phyloP scores from a whole-genome alignment of 2,797 vertebrate species.

The Gymnothorax javanicus region DNA sequence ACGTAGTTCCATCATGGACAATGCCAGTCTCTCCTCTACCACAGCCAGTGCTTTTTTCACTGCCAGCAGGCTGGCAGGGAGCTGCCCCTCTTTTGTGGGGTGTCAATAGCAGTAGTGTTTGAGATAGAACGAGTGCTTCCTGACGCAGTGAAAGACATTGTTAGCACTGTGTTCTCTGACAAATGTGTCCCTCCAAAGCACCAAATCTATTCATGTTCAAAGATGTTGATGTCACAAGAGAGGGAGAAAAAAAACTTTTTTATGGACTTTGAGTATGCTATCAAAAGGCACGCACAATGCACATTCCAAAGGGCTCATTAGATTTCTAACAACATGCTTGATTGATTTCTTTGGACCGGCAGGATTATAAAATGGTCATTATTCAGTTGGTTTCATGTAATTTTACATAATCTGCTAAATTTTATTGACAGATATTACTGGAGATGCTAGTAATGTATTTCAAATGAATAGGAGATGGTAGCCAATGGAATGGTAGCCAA shows the following conservation, averaged over 20 bases:
- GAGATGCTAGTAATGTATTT: background rate
- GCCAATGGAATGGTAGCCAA: no score
- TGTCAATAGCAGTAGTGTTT: slow-evolving; percentile 53
- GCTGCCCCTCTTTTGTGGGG: slow-evolving; percentile 36
- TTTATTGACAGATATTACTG: background rate
- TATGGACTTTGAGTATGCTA: slow-evolving; percentile 5
- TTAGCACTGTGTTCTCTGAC: slow-evolving; percentile 45
- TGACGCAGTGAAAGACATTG: slow-evolving; percentile 44
- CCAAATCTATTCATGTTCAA: slow-evolving; percentile 31
- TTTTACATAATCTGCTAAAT: background rate
- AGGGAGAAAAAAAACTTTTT: slow-evolving; percentile 22
- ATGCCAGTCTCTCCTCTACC: slow-evolving; percentile 22
- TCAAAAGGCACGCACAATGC: slow-evolving; percentile 7
- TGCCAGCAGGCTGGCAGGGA: slow-evolving; percentile 33
- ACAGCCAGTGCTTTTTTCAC: slow-evolving; percentile 9
- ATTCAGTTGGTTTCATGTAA: background rate
- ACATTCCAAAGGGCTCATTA: background rate
- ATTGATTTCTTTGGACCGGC: background rate
- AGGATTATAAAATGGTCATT: slow-evolving; percentile 4
- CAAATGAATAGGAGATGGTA: background rate
- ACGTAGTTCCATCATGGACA: slow-evolving; percentile 26
- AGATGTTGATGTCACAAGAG: slow-evolving; percentile 36
- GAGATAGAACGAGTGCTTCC: slow-evolving; percentile 50
- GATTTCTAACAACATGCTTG: background rate
- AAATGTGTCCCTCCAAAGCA: slow-evolving; percentile 50